phyloP scores from a whole-genome alignment of 1,140 invertebrate species.

The Hormaphis cornu region DNA sequence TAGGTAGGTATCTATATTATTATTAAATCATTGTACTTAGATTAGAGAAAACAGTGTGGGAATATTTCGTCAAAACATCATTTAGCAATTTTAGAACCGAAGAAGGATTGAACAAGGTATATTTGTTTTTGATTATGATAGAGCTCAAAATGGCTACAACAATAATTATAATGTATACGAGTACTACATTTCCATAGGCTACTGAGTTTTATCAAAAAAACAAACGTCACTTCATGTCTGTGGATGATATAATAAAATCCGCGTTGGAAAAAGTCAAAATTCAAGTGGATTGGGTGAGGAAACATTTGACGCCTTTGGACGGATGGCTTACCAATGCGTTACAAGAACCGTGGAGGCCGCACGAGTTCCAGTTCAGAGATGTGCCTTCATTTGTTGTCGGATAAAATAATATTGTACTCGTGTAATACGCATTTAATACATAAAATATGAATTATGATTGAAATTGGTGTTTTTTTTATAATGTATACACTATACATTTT shows the following conservation, averaged over 20 bases:
- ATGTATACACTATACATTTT: background rate
- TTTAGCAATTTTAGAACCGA: slow-evolving; percentile 61
- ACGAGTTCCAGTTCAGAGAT: slow-evolving; percentile 38
- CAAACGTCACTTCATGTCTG: slow-evolving; percentile 35
- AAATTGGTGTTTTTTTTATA: background rate
- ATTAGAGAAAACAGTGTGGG: slow-evolving; percentile 59
- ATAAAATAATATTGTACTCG: background rate
- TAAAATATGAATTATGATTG: background rate
- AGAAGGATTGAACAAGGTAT: slow-evolving; percentile 58
- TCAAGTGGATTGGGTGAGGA: slow-evolving; percentile 37
- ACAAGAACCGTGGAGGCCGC: slow-evolving; percentile 35
- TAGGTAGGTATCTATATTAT: background rate
- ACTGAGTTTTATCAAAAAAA: slow-evolving; percentile 34
- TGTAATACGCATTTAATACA: background rate
- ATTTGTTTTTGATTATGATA: background rate
- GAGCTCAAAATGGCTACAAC: background rate
- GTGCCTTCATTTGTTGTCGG: slow-evolving; percentile 25
- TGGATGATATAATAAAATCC: slow-evolving; percentile 34
- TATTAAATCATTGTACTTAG: slow-evolving; percentile 42
- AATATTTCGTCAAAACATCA: slow-evolving; percentile 57
- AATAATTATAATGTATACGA: background rate
- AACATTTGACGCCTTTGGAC: slow-evolving; percentile 33
- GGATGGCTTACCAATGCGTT: slow-evolving; percentile 36
- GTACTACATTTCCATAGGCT: slow-evolving; percentile 28
- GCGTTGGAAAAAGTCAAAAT: slow-evolving; percentile 34